Percentiles rank a stretch among this genome's conserved stretches.
phyloP scores from a whole-genome alignment of 2,888 invertebrate genomes.

The Cephus rjabovi region DNA sequence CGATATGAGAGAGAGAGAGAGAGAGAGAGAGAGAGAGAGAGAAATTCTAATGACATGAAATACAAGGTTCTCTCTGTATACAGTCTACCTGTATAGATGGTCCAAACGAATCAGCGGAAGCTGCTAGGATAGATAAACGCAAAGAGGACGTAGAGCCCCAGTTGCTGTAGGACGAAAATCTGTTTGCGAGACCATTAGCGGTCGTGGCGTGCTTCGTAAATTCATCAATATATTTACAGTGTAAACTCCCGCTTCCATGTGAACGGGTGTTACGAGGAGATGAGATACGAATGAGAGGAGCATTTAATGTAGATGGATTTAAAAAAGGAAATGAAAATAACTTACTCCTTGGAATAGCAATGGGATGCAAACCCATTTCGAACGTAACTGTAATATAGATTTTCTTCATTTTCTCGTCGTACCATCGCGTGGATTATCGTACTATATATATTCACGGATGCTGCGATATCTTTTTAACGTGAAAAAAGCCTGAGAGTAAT shows the following conservation, averaged over 20 bases:
- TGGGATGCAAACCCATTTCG: not conserved
- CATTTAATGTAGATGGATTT: not conserved
- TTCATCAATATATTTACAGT: constrained; percentile 65
- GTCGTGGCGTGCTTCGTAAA: constrained; percentile 59
- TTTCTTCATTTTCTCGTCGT: not conserved
- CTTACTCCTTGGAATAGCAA: not conserved
- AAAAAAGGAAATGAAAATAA: not conserved
- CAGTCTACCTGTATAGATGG: not conserved
- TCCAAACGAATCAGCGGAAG: not conserved
- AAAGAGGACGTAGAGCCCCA: constrained; percentile 11
- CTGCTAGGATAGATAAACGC: constrained; percentile 11
- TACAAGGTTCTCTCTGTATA: not conserved
- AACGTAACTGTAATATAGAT: not conserved
- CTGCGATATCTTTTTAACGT: not conserved
- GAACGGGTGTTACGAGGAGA: not conserved
- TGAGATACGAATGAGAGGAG: not conserved
- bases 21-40: constrained; percentile 15
- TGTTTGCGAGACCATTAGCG: constrained; percentile 61
- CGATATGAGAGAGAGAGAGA: constrained; percentile 1
- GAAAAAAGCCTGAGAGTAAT: not conserved
- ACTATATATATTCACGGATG: not conserved
- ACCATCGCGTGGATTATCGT: not conserved
- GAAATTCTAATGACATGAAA: constrained; percentile 3
- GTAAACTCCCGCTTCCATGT: constrained; percentile 40
- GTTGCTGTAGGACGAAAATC: constrained; percentile 45